Evolutionary conservation across 2,888 invertebrate genomes (phyloP).

Genomic region (Pyrrhia umbra): DNA sequence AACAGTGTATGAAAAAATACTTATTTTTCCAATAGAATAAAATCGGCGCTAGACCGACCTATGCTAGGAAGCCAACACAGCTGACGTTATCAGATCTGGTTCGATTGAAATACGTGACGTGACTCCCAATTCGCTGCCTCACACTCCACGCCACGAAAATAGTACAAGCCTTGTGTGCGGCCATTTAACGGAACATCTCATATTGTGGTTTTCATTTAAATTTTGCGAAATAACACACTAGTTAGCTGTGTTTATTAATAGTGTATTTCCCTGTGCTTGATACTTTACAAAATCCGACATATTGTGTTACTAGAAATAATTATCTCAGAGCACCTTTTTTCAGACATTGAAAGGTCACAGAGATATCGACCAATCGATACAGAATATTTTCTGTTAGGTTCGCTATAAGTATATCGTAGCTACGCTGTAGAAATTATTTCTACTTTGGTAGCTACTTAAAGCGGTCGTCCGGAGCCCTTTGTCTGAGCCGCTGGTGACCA

Average conservation of each 20-base stretch:
- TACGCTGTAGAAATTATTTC: too few relatives aligned
- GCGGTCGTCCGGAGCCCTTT: constrained; percentile 52
- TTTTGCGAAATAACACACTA: constrained; percentile 21
- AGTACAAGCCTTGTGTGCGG: constrained; percentile 64
- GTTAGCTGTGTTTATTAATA: not conserved
- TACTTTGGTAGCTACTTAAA: constrained; percentile 43
- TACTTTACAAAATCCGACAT: too few relatives aligned
- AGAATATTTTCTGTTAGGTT: constrained; percentile 25
- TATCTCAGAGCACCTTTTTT: not conserved
- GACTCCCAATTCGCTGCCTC: constrained; percentile 71
- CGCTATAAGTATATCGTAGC: constrained; percentile 37
- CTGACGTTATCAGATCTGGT: constrained; percentile 75
- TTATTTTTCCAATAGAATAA: constrained; percentile 41
- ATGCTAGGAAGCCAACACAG: constrained; percentile 66
- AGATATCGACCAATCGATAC: constrained; percentile 20
- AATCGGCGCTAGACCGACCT: constrained; percentile 50
- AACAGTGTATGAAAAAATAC: constrained; percentile 34
- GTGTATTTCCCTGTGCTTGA: too few relatives aligned
- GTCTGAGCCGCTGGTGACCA: constrained; percentile 60
- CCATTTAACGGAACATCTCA: constrained; percentile 69
- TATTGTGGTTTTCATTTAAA: constrained; percentile 45
- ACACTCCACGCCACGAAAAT: constrained; percentile 64
- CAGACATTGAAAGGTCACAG: not conserved
- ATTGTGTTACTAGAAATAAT: too few relatives aligned
- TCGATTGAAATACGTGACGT: constrained; percentile 86